Conservation (phyloP, 2,888 invertebrate genomes). For the Philopedon plagiatum region DNA sequence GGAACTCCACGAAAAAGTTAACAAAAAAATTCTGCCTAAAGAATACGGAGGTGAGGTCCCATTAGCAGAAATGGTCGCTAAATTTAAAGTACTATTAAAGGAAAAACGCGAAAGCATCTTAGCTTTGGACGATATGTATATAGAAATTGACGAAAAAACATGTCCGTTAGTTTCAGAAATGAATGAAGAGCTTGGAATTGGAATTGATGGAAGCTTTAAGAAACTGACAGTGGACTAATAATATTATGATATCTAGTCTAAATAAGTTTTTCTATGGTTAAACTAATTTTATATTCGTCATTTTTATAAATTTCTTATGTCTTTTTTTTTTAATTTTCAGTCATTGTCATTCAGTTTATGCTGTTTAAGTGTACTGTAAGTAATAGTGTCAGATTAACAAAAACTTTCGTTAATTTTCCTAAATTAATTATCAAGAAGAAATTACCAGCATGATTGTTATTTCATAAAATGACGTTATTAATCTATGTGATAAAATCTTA, state of each 20-base stretch:
- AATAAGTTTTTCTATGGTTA: not conserved
- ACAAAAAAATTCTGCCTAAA: slow-evolving; percentile 84
- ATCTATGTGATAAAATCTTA: too few relatives aligned
- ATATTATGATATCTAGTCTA: not conserved
- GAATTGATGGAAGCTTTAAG: slow-evolving; percentile 87
- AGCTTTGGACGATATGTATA: slow-evolving; percentile 84
- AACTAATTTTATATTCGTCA: not conserved
- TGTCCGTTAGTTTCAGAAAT: slow-evolving; percentile 67
- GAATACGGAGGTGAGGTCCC: slow-evolving; percentile 92
- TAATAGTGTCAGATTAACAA: too few relatives aligned
- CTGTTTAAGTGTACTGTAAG: too few relatives aligned
- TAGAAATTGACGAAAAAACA: slow-evolving; percentile 74
- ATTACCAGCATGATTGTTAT: too few relatives aligned
- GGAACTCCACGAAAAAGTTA: slow-evolving; percentile 80
- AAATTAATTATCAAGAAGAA: too few relatives aligned
- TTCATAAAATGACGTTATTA: too few relatives aligned
- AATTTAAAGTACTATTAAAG: slow-evolving; percentile 77
- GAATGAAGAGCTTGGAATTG: slow-evolving; percentile 79
- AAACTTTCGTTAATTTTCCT: too few relatives aligned
- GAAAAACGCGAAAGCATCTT: slow-evolving; percentile 77
- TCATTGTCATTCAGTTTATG: too few relatives aligned
- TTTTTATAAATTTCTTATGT: not conserved
- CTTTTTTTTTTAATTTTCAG: too few relatives aligned
- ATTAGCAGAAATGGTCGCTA: slow-evolving; percentile 84
- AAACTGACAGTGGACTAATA: slow-evolving; percentile 85